A percentile compares a stretch with the other conserved stretches of the same genome.
Evolutionary conservation across 2,113 vertebrate genomes (phyloP).

Genomic region (Solea senegalensis): DNA sequence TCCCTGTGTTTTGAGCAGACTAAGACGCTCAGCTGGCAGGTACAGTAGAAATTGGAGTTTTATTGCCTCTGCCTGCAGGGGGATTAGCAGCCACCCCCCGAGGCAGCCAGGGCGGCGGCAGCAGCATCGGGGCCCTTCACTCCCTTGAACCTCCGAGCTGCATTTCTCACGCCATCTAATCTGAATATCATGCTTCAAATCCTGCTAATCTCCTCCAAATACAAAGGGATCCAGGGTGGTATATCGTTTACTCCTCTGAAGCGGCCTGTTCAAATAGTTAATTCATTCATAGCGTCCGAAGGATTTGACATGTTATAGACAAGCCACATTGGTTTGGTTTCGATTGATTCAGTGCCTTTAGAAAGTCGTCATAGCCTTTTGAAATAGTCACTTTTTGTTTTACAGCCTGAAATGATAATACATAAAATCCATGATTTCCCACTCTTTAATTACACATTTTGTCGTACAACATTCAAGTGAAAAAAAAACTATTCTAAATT

Average conservation of each 20-base stretch:
- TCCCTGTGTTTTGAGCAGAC: slow-evolving; percentile 68
- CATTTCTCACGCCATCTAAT: slow-evolving; percentile 81
- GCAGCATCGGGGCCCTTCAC: slow-evolving; percentile 35
- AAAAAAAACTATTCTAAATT: no score
- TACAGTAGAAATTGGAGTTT: slow-evolving; percentile 84
- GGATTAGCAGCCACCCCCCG: slow-evolving; percentile 70
- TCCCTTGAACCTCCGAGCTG: slow-evolving; percentile 58
- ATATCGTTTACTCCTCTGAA: slow-evolving; percentile 56
- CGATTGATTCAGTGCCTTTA: no score
- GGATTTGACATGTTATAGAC: slow-evolving; percentile 28
- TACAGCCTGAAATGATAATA: no score
- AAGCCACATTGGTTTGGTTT: background rate
- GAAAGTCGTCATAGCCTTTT: no score
- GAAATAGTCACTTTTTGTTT: no score
- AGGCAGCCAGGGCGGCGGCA: slow-evolving; percentile 40
- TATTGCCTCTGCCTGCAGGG: slow-evolving; percentile 72
- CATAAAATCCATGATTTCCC: no score
- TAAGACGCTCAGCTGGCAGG: slow-evolving; percentile 80
- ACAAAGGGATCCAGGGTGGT: slow-evolving; percentile 61
- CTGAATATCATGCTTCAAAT: slow-evolving; percentile 68
- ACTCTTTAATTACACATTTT: no score
- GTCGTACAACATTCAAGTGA: no score
- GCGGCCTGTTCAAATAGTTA: slow-evolving; percentile 51
- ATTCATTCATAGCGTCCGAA: slow-evolving; percentile 57
- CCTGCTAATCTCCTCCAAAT: slow-evolving; percentile 72